Conservation (phyloP, 2,888 invertebrate species). For the Cheilosia soror region DNA sequence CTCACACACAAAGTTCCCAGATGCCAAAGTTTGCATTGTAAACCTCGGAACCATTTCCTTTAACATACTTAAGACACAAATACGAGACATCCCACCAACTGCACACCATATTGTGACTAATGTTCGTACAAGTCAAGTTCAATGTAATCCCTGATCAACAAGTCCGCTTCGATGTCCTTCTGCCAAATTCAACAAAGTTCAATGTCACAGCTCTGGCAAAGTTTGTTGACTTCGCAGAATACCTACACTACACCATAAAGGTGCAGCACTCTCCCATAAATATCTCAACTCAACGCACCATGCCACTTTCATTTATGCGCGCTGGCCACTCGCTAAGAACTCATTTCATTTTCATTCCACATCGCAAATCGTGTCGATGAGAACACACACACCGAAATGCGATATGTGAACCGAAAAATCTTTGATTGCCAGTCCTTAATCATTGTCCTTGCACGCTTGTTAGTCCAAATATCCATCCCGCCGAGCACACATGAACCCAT, state of each 20-base stretch:
- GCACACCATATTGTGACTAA: no score
- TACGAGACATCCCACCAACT: no score
- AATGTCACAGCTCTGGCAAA: conserved; percentile 50
- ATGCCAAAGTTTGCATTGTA: no score
- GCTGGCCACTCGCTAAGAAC: conserved; percentile 16
- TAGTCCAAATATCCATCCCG: conserved; percentile 36
- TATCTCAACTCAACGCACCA: conserved; percentile 27
- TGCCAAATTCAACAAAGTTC: conserved; percentile 59
- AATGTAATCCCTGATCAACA: not conserved
- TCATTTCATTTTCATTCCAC: conserved; percentile 69
- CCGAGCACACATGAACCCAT: conserved; percentile 41
- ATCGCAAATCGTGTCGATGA: not conserved
- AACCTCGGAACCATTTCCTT: no score
- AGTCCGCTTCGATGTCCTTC: not conserved
- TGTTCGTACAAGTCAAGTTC: not conserved
- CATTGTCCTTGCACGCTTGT: conserved; percentile 61
- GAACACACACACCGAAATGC: conserved; percentile 17
- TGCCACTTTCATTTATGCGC: conserved; percentile 61
- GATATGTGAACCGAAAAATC: conserved; percentile 42
- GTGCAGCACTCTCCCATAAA: conserved; percentile 41
- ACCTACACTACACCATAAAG: conserved; percentile 10
- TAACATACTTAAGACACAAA: no score
- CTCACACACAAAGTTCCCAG: no score
- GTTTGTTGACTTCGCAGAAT: conserved; percentile 49
- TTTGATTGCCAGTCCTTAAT: conserved; percentile 66